Conservation (phyloP, 1,140 invertebrate species). For the Psilanteris sp. region DNA sequence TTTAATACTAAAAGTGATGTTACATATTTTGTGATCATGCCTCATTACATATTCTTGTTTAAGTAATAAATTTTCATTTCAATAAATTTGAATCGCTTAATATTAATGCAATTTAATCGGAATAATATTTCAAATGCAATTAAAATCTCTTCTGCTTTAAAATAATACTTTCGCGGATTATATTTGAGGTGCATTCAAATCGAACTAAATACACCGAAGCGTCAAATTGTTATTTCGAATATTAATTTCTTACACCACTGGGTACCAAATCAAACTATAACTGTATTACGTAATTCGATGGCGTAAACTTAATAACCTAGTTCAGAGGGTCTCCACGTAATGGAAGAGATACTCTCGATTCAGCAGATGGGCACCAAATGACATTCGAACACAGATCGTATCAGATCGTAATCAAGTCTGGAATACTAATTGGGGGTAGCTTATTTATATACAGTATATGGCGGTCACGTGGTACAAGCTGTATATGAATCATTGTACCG, state of each 20-base stretch:
- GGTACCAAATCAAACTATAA: constrained; percentile 39
- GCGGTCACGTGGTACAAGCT: constrained; percentile 28
- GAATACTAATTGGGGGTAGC: constrained; percentile 52
- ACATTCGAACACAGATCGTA: constrained; percentile 56
- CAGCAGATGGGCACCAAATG: constrained; percentile 53
- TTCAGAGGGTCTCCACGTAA: constrained; percentile 46
- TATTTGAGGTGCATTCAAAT: neutral
- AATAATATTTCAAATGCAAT: too few relatives aligned
- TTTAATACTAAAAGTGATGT: too few relatives aligned
- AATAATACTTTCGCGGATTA: too few relatives aligned
- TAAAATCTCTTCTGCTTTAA: too few relatives aligned
- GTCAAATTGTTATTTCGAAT: constrained; percentile 17
- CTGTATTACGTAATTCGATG: constrained; percentile 47
- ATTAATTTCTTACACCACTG: constrained; percentile 29
- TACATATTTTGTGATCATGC: too few relatives aligned
- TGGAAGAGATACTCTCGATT: constrained; percentile 51
- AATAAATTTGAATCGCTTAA: too few relatives aligned
- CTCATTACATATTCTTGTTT: too few relatives aligned
- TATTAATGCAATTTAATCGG: too few relatives aligned
- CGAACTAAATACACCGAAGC: neutral
- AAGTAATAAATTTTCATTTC: too few relatives aligned
- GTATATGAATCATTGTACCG: constrained; percentile 10
- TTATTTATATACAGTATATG: constrained; percentile 54
- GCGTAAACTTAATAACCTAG: constrained; percentile 55
- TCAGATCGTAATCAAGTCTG: constrained; percentile 50